Base-by-base conservation (phyloP, 2,113 vertebrate species). In the Colinus virginianus region DNA sequence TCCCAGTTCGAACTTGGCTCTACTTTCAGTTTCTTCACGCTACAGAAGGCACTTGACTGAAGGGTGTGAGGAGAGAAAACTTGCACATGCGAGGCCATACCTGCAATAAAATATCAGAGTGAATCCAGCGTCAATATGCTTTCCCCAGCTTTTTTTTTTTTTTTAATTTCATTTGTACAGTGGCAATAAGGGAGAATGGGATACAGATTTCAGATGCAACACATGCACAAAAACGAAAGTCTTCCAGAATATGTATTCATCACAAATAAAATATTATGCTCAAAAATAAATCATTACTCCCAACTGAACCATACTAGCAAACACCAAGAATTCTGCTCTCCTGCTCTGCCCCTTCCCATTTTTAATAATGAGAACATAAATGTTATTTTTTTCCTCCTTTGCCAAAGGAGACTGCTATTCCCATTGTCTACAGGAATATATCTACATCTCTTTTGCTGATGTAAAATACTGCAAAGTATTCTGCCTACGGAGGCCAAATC, bases 41-140 rank as follows among this genome's bases (percentile, higher is more conserved):
- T 99, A 99, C 99, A 99, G 99, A 99, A 99, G 98, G 99, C 99
- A 99, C 99, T 99, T 98, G 99, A 99, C 97, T 98, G 99, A 97
- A 99, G 98, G 98, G 98, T 98, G 98, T 98, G 99, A 97, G 99
- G 98, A 98, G 99, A 99, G 98, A 99, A 99, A 97, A 99, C 98
- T 98, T 99, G 99, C 98, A 99, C 99, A 98, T 99, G 98, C 97
- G 99, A 99, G 99, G 99, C 99, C 99, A 99, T 99, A 99, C 99
- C 99, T 99, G 97, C 69, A 68, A 82, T 43, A 91, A 62, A 96
- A 96, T 51, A 94, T 38, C 80, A 95, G 70, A 97, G 64, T 45
- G 80, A 97, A 96, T 95, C 48, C 55, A 53, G 51, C 6, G 89
- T 96, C 86, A 94, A 75, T 59, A 90, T 58, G 82, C 53, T 34